Conservation (phyloP, 1,140 invertebrate genomes). For the Archivesica marissinica region DNA sequence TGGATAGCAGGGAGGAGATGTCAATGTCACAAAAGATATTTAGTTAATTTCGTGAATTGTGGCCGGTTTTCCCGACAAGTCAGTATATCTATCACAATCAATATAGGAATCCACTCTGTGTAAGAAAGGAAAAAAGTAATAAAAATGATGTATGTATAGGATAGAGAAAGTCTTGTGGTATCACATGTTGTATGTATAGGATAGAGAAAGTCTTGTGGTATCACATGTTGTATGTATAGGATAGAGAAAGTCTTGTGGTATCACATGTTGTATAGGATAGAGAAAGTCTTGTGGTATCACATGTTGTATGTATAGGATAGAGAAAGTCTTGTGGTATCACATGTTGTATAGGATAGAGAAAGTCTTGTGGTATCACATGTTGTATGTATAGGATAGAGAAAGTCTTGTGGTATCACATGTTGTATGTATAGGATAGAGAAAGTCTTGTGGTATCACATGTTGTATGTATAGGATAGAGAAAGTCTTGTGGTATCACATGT, state of each 20-base stretch:
- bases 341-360: neutral
- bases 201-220: too few relatives aligned
- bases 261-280: too few relatives aligned
- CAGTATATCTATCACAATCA: neutral
- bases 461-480: too few relatives aligned
- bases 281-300: neutral
- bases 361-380: neutral
- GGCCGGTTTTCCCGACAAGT: neutral
- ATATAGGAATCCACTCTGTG: neutral
- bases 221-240: too few relatives aligned
- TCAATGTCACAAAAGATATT: constrained; percentile 26
- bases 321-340: neutral
- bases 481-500: too few relatives aligned
- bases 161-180: neutral
- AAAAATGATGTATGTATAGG: neutral
- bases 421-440: too few relatives aligned
- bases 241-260: too few relatives aligned
- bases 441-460: too few relatives aligned
- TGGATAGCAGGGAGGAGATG: neutral
- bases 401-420: too few relatives aligned
- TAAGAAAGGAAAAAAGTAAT: constrained; percentile 7
- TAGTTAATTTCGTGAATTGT: constrained; percentile 8
- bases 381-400: too few relatives aligned
- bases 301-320: neutral
- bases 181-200: constrained; percentile 12